Evolutionary conservation across 2,113 vertebrate species (phyloP).

Genomic region (Pluvialis apricaria): DNA sequence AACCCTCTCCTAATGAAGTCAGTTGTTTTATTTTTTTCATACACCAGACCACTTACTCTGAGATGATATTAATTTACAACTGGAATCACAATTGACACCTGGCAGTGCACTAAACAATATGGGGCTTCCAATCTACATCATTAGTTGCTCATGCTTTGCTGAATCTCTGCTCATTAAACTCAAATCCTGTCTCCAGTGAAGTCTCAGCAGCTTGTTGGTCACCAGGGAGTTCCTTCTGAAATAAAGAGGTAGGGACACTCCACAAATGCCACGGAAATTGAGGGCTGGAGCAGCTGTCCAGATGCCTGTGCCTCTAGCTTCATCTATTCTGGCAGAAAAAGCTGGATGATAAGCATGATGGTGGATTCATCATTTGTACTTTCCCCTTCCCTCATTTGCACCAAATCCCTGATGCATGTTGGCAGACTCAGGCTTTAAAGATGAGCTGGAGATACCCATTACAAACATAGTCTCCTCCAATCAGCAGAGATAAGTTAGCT

Average conservation of each 20-base stretch:
- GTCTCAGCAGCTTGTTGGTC: neutral
- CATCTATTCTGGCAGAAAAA: neutral
- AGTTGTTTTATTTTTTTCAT: neutral
- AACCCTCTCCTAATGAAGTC: neutral
- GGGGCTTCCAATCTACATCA: conserved; percentile 3
- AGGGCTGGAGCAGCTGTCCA: neutral
- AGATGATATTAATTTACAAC: conserved; percentile 39
- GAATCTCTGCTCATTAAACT: conserved; percentile 36
- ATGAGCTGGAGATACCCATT: neutral
- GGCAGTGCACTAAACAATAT: conserved; percentile 7
- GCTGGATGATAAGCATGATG: neutral
- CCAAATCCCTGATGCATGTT: neutral
- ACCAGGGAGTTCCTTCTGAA: neutral
- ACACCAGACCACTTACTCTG: conserved; percentile 37
- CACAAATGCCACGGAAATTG: neutral
- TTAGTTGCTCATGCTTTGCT: conserved; percentile 40
- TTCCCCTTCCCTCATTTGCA: neutral
- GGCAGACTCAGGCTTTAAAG: neutral
- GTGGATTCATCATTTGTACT: neutral
- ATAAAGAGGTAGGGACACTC: neutral
- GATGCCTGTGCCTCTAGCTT: neutral
- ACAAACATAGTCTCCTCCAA: neutral
- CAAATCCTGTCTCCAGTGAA: neutral
- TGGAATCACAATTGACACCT: conserved; percentile 37
- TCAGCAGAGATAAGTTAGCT: neutral